Conservation (phyloP, 2,888 invertebrate genomes). For the Microctonus hyperodae region DNA sequence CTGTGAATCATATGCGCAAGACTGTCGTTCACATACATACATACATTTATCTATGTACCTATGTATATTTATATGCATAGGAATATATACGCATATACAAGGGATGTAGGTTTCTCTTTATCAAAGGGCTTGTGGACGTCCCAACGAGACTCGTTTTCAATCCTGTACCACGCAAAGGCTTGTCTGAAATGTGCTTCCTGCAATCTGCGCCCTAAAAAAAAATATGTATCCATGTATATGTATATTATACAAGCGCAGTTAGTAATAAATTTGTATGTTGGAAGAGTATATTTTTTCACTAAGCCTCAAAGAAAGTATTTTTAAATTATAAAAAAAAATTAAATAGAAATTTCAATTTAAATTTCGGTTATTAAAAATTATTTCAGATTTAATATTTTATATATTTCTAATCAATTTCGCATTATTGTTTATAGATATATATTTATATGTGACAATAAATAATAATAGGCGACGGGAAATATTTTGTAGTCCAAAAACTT, state of each 20-base stretch:
- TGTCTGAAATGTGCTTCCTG: slow-evolving; percentile 21
- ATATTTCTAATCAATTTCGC: background rate
- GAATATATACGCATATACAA: slow-evolving; percentile 10
- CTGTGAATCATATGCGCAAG: background rate
- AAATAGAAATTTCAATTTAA: background rate
- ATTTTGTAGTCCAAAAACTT: no score
- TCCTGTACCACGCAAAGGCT: slow-evolving; percentile 20
- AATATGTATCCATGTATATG: slow-evolving; percentile 14
- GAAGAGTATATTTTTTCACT: slow-evolving; percentile 15
- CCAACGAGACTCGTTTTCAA: slow-evolving; percentile 18
- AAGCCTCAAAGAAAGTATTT: slow-evolving; percentile 11
- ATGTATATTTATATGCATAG: no score
- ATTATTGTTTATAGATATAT: background rate
- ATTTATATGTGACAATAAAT: no score
- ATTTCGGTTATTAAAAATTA: background rate
- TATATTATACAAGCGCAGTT: slow-evolving; percentile 21
- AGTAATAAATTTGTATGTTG: slow-evolving; percentile 13
- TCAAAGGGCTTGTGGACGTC: slow-evolving; percentile 19
- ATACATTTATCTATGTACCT: background rate
- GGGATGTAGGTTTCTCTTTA: slow-evolving; percentile 16
- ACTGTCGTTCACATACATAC: background rate
- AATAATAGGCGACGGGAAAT: no score
- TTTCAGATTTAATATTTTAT: background rate
- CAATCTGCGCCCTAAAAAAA: slow-evolving; percentile 28
- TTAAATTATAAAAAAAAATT: slow-evolving; percentile 6